Conservation (phyloP, 2,113 vertebrate species). For the Atrichornis clamosus region DNA sequence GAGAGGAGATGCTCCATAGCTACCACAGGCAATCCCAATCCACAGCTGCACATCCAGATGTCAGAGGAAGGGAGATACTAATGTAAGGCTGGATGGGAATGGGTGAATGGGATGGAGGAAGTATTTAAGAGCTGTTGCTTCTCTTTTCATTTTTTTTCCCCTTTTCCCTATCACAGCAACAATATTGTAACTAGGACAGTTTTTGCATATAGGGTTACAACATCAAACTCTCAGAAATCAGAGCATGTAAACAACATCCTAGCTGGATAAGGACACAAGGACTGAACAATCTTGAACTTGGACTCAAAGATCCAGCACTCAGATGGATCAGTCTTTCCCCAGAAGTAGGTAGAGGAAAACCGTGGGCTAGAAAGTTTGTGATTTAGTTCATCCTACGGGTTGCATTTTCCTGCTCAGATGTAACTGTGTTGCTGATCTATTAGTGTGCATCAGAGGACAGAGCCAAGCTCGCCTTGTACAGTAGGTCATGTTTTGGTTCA, state of each 20-base stretch:
- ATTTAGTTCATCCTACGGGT: not conserved
- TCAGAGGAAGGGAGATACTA: not conserved
- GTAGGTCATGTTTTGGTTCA: not conserved
- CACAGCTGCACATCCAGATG: not conserved
- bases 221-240: slow-evolving; percentile 18
- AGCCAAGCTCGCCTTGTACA: not conserved
- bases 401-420: not conserved
- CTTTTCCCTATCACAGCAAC: not conserved
- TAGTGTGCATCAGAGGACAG: not conserved
- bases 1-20: not conserved
- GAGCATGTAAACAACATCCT: not conserved
- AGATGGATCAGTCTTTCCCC: not conserved
- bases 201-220: slow-evolving; percentile 40
- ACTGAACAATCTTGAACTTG: not conserved
- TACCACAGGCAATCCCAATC: slow-evolving; percentile 6
- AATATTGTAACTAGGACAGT: slow-evolving; percentile 35
- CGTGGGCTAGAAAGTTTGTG: not conserved
- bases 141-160: not conserved
- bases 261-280: not conserved
- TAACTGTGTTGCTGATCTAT: not conserved
- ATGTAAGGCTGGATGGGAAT: not conserved
- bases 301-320: not conserved
- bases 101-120: not conserved
- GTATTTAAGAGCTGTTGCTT: not conserved
- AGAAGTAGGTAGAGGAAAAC: not conserved